Base-by-base conservation (phyloP, 2,888 invertebrate genomes). In the Chloroclysta siterata region DNA sequence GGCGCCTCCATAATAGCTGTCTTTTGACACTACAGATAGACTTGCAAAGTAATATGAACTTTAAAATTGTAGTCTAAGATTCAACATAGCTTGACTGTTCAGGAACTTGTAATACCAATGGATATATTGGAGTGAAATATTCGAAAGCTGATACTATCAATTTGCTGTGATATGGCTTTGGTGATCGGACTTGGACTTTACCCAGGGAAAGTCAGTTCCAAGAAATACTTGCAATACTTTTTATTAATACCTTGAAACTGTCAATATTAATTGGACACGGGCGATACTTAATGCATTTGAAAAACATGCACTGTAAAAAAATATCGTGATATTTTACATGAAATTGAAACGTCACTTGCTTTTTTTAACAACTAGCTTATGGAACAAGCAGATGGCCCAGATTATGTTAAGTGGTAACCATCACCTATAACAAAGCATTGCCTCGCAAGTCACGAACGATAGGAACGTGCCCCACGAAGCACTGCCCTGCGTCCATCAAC, bases 151-250 rank as follows among this genome's bases (percentile, higher is more conserved):
- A 14, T 46, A 51, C 46, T 63, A 14, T 39, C 41, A 52, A 42
- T 42, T 55, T 44, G 51, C 59, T 55, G 60, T 54, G 48, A 3
- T 36, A 29, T 28, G 29, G 13, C 58, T 36, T 55, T 47, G 17
- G 15, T 36, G 39, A 36, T 39, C 56, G 22, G 56, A 22, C 51
- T 75, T 75, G 75, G 80, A 78, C 75, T 78, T 81, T 79, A 77
- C 73, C 58, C 78, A 85, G 89, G 85, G 88, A 89, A 90, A 90
- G 89, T 84, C 71, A 71, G 75, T 78, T 77, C 73, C 74, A 74
- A 73, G 74, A 75, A 75, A 74, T 60, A 54, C 65, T 79, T 77
- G 75, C 75, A 78, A 80, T 53, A 60, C 63, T 67, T 70, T 68
- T 66, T 65, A 69, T 62, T 70, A 53, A 60, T 62, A 63, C 53